Evolutionary conservation across 2,797 vertebrate genomes (phyloP), one percentile per base, ranked within the genome.

Genomic region (Danionella dracula): DNA sequence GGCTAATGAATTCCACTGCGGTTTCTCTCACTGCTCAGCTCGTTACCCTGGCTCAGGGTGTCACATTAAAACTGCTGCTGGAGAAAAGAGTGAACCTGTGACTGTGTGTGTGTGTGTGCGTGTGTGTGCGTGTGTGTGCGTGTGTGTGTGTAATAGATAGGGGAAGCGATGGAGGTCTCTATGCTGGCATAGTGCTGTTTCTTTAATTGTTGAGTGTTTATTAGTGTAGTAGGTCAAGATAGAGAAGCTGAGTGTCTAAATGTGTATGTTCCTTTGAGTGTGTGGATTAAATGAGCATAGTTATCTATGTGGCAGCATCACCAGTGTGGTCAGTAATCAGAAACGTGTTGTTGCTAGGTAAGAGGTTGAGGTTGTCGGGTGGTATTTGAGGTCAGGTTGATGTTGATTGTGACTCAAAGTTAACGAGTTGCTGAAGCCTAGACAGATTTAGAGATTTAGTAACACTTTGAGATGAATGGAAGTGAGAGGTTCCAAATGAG

Each of bases 1-100:
- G 84, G 88, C 90, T 95, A 94, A 95, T 95, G 92, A 95, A 94
- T 93, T 95, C 93, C 93, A 79, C 91, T 88, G 93, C 89, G 92
- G 87, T 89, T 91, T 78, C 84, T 81, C 23, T 27, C 83, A 51
- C 85, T 85, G 83, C 83, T 81, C 85, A 83, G 84, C 87, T 89
- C 87, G 83, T 88, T 90, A 89, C 85, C 84, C 85, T 80, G 82
- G 83, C 87, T 86, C 86, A 83, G 87, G 85, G 86, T 88, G 89
- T 90, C 87, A 89, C 86, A 89, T 88, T 88, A 88, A 88, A 87
- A 82, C 76, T 72, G 81, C 76, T 72, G 81, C 77, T 81, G 59
- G 81, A 70, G 80, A 82, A 81, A 78, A 23, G 48, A 35, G 32
- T 4, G 32, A 6, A 44, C 0, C 31, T 13, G 32, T 10, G n/a